Evolutionary conservation across 2,797 vertebrate species (phyloP).

Genomic region (Sebastolobus alascanus): DNA sequence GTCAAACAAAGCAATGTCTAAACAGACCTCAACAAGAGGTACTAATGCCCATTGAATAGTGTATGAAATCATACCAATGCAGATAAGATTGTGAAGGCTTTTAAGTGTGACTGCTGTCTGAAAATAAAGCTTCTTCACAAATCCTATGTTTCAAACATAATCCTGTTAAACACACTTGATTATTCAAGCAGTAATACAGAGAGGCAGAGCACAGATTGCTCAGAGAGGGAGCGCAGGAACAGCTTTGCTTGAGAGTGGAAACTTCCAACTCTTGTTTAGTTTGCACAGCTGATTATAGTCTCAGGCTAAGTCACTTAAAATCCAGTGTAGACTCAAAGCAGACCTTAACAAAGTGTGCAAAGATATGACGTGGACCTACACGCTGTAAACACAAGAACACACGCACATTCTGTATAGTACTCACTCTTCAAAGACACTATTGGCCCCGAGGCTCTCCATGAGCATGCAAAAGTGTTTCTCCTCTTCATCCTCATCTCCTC

Average conservation of each 20-base stretch:
- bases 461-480: conserved; percentile 91
- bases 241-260: conserved; percentile 28
- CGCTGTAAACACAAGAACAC: neutral
- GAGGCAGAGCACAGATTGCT: conserved; percentile 3
- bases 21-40: conserved; percentile 13
- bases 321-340: neutral
- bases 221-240: neutral
- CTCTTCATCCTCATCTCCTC: conserved; percentile 85
- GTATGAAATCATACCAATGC: neutral
- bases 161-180: neutral
- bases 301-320: conserved; percentile 31
- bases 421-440: conserved; percentile 92
- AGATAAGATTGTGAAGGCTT: neutral
- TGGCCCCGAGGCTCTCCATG: conserved; percentile 91
- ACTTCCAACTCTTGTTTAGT: conserved; percentile 39
- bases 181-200: neutral
- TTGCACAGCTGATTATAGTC: conserved; percentile 58
- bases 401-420: conserved; percentile 35
- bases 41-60: neutral
- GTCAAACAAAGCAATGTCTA: conserved; percentile 5
- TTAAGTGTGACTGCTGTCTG: neutral
- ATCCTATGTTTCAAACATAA: neutral
- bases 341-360: conserved; percentile 33
- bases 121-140: neutral
- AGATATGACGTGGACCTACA: conserved; percentile 18